Conservation (phyloP, 2,797 vertebrate species). For the Semotilus atromaculatus region DNA sequence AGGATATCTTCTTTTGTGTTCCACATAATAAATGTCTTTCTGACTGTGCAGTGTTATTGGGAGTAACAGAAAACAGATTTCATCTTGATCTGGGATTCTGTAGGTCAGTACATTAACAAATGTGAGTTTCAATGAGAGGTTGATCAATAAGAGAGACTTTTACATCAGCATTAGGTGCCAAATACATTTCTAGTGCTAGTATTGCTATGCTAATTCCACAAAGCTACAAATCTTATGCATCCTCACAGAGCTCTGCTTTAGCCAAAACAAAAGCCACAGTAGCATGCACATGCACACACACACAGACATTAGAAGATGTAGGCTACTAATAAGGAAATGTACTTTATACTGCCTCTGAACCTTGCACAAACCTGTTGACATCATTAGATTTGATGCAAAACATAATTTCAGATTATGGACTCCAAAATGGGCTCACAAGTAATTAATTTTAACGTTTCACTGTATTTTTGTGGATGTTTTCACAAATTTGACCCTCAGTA, state of each 20-base stretch:
- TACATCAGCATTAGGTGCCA: background rate
- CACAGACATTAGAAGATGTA: background rate
- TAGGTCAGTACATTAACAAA: background rate
- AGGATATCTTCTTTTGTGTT: background rate
- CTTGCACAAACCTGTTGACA: background rate
- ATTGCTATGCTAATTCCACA: conserved; percentile 10
- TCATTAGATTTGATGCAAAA: background rate
- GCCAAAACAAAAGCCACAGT: background rate
- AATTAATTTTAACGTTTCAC: background rate
- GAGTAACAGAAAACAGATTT: background rate
- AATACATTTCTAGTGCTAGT: conserved; percentile 5
- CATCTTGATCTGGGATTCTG: background rate
- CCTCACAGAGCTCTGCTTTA: conserved; percentile 24
- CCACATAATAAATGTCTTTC: background rate
- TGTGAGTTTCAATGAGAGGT: background rate
- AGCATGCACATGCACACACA: background rate
- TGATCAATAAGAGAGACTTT: conserved; percentile 1
- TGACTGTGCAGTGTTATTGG: background rate
- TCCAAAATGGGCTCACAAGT: background rate
- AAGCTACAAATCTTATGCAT: conserved; percentile 16
- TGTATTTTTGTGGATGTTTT: background rate
- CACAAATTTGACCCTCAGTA: background rate
- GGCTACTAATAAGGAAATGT: background rate
- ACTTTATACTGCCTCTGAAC: background rate
- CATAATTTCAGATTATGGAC: no score